Evolutionary conservation across 2,888 invertebrate species (phyloP).

Genomic region (Erpobdella octoculata): DNA sequence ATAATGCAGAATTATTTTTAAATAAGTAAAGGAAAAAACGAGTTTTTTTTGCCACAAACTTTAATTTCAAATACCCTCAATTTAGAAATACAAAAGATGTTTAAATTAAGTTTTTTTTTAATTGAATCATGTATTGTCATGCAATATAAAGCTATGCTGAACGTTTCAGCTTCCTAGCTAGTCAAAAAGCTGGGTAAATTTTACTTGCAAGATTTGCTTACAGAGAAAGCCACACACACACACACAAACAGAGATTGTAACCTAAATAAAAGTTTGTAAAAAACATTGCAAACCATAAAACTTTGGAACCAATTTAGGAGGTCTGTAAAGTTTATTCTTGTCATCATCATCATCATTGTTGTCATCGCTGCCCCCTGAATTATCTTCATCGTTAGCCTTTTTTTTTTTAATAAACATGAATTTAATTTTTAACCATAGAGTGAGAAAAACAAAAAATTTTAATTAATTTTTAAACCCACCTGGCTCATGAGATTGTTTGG

Average conservation of each 20-base stretch:
- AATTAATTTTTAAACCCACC: background rate
- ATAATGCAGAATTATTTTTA: no score
- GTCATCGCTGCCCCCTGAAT: slow-evolving; percentile 21
- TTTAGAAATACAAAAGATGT: no score
- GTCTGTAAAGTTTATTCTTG: slow-evolving; percentile 15
- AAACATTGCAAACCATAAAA: slow-evolving; percentile 32
- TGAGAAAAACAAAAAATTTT: background rate
- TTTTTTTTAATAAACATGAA: background rate
- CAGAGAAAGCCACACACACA: no score
- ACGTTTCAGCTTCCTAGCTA: background rate
- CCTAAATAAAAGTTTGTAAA: no score
- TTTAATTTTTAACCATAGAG: background rate
- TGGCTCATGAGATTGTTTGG: background rate
- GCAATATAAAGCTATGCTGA: background rate
- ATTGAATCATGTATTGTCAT: background rate
- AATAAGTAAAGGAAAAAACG: no score
- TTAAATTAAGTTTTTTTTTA: no score
- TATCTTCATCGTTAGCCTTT: slow-evolving; percentile 11
- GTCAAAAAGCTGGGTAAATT: no score
- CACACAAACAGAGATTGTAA: no score
- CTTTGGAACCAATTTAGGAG: slow-evolving; percentile 31
- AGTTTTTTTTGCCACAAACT: background rate
- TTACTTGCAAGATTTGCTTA: no score
- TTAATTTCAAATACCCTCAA: no score
- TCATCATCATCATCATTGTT: slow-evolving; percentile 1